Conservation (phyloP, 2,113 vertebrate species). For the Prinia subflava region DNA sequence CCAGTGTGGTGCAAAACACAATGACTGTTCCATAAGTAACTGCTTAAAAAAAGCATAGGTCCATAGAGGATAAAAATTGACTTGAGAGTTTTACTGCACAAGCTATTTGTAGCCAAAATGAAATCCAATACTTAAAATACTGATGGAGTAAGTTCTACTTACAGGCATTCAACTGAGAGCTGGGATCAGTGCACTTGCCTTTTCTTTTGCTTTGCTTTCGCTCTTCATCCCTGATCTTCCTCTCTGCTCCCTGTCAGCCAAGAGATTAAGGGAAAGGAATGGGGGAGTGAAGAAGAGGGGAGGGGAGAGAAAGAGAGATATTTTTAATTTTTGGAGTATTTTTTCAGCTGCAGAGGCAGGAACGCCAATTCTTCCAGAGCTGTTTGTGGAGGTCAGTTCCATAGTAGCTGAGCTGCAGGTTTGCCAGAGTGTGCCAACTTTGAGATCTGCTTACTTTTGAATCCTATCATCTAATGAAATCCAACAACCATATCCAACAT, state of each 20-base stretch:
- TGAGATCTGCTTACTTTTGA: neutral
- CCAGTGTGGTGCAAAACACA: neutral
- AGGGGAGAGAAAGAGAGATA: neutral
- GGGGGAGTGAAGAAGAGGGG: neutral
- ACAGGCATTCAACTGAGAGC: constrained; percentile 77
- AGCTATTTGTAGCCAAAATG: neutral
- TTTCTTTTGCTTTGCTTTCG: constrained; percentile 97
- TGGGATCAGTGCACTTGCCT: constrained; percentile 86
- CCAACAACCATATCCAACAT: neutral
- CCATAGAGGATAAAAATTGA: neutral
- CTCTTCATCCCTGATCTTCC: constrained; percentile 98
- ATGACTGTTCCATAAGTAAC: neutral
- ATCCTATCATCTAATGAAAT: neutral
- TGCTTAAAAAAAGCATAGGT: neutral
- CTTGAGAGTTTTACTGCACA: neutral
- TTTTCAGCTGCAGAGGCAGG: neutral
- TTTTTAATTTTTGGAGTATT: neutral
- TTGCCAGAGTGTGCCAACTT: neutral
- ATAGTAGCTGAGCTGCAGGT: accelerated
- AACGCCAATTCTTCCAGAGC: neutral
- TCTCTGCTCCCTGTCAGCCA: constrained; percentile 84
- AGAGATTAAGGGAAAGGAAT: neutral
- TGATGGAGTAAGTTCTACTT: constrained; percentile 66
- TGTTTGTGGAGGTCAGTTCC: neutral
- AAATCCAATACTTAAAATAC: neutral